Evolutionary conservation across 2,888 invertebrate species (phyloP).

Genomic region (Drosophila imparisetae): DNA sequence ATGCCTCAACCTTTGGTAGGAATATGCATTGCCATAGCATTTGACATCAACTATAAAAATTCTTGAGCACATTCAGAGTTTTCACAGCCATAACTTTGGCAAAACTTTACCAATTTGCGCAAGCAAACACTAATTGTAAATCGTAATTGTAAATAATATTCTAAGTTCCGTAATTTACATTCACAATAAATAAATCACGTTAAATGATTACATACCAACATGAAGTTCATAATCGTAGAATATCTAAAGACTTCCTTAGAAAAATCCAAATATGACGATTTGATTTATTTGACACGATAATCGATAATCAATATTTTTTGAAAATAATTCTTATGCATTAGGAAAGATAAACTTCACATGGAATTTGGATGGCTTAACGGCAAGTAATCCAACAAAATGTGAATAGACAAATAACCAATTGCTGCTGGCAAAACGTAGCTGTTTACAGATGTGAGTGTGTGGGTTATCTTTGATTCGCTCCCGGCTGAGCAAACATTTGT

Average conservation of each 20-base stretch:
- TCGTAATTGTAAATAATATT: background rate
- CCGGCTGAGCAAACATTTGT: conserved; percentile 52
- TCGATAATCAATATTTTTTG: background rate
- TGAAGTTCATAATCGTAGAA: background rate
- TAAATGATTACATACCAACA: background rate
- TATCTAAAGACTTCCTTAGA: background rate
- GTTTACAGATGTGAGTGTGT: conserved; percentile 26
- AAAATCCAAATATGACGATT: background rate
- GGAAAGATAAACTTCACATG: background rate
- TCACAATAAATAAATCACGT: no score
- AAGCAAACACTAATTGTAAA: background rate
- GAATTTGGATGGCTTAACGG: background rate
- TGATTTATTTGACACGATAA: background rate
- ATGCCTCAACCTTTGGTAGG: background rate
- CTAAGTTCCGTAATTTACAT: background rate
- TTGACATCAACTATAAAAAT: background rate
- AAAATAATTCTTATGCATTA: background rate
- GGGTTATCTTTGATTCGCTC: conserved; percentile 51
- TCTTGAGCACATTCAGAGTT: background rate
- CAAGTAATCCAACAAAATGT: background rate
- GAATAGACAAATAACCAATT: conserved; percentile 39
- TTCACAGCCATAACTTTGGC: background rate
- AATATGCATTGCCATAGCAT: background rate
- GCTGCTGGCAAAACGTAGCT: conserved; percentile 30
- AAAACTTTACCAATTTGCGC: background rate